Base-by-base conservation (phyloP, 2,797 vertebrate genomes). In the Stomatorhinus walkeri region DNA sequence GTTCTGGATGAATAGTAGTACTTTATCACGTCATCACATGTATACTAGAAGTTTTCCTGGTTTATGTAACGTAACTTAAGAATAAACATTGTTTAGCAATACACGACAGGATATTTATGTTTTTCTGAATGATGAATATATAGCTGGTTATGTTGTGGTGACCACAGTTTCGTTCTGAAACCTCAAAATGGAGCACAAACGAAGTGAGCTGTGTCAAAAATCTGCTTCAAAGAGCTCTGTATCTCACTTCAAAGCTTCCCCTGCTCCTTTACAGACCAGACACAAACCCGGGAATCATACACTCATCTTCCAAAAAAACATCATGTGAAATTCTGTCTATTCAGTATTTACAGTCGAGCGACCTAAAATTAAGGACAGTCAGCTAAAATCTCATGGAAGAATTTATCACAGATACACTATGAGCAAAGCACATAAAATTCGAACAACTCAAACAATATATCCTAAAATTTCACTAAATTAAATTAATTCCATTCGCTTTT, bases 31-130 rank as follows among this genome's bases (percentile, higher is more conserved):
- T 86, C 84, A 85, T 51, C n/a, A 52, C 28, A 19, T 19, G 16
- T 81, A 46, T 43, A 14, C 16, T 87, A 54, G 1, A 56, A 54
- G 14, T 56, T 59, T 56, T 86, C 1, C 52, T 87, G 85, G 32
- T 87, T 54, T 87, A 87, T 59, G 52, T 87, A 61, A 59, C 0
- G 4, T 56, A 87, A 87, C 54, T 87, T 56, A 87, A n/a, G 52
- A 87, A n/a, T 3, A 87, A 59, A 52, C 28, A 59, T 40, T 56
- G 52, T 87, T 61, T 56, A 36, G 49, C 16, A 14, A 36, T 59
- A 56, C 28, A 59, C 7, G 54, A 36, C 52, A 59, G 51, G 85
- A 8, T 87, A 59, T 87, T 87, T 87, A 87, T 43, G 36, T 59
- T 36, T 56, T 56, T 87, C 28, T 12, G 52, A 87, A 59, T 28